Evolutionary conservation across 1,140 invertebrate species (phyloP), one percentile per base, ranked within the genome.

Genomic region (Bombus waltoni): DNA sequence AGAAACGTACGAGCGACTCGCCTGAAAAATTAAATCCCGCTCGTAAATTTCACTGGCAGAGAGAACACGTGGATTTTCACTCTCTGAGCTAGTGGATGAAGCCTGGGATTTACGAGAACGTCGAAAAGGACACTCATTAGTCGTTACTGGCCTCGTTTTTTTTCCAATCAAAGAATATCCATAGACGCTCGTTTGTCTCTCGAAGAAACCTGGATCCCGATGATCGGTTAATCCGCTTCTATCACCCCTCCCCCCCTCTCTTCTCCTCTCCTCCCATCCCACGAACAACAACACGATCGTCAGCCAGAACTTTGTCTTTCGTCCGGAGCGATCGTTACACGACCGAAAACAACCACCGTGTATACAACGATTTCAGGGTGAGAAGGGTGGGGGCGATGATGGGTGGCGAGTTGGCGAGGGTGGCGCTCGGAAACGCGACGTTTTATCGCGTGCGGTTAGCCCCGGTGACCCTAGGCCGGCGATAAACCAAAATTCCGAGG

Each of bases 401-500:
- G 35, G 68, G 68, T 25, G 38, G 38, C n/a, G 32, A 28, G 40
- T 9, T 42, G 47, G n/a, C 28, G 44, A 6, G n/a, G 28, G 68
- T 32, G 40, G 18, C 18, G 65, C 73, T 28, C 42, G 74, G 83
- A 62, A 80, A 81, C 68, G 83, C 77, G 77, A 80, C 76, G 68
- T 85, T 85, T 85, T 80, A 85, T 85, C 83, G 76, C 68, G 70
- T 81, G 83, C 42, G 83, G 83, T 85, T 85, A 73, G 77, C 83
- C 83, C 22, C 68, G 83, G 32, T 77, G 83, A 85, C 68, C 83
- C 68, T n/a, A 13, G 59, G 68, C 66, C 68, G 40, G 68, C 83
- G 77, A 85, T 85, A 85, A 85, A 85, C 83, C 83, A 85, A 85
- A 85, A 85, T 85, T 80, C 83, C 77, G 53, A 70, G 83, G 77